Conservation (phyloP, 1,140 invertebrate species). For the Thaumetopoea pityocampa region DNA sequence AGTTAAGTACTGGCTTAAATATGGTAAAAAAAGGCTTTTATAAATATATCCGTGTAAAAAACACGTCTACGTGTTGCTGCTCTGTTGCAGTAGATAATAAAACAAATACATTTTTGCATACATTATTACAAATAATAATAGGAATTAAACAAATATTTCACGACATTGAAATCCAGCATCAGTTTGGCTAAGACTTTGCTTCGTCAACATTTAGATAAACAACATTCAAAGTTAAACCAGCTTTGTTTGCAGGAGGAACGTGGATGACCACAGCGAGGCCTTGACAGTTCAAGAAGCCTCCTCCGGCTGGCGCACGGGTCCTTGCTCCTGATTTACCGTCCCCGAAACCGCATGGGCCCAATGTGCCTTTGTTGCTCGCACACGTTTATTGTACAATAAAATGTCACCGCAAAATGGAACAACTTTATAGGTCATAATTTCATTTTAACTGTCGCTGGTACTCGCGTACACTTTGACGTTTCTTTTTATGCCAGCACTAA, state of each 20-base stretch:
- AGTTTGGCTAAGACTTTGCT: too few species aligned
- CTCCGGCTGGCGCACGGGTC: constrained; percentile 43
- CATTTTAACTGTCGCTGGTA: constrained; percentile 41
- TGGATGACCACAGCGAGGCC: constrained; percentile 57
- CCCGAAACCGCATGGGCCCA: constrained; percentile 66
- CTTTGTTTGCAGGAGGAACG: constrained; percentile 47
- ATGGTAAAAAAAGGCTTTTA: too few species aligned
- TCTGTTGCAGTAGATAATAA: too few species aligned
- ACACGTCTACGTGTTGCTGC: too few species aligned
- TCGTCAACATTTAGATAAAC: not conserved
- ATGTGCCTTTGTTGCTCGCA: constrained; percentile 67
- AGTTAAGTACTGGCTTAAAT: too few species aligned
- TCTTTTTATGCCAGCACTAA: too few species aligned
- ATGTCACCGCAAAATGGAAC: constrained; percentile 67
- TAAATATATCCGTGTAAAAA: too few species aligned
- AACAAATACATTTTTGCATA: too few species aligned
- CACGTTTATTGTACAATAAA: constrained; percentile 74
- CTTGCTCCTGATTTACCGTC: constrained; percentile 69
- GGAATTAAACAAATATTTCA: too few species aligned
- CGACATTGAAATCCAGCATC: too few species aligned
- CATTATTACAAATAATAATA: too few species aligned
- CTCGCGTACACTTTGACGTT: too few species aligned
- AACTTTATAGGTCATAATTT: constrained; percentile 70
- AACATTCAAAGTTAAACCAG: constrained; percentile 7
- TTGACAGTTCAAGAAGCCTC: constrained; percentile 68